Percentiles rank a stretch among this genome's conserved stretches.
These are phyloP conservation scores for Oryzias curvinotus DNA, from an alignment of 2,113 vertebrate species.

Conservation along the genomic window DNA sequence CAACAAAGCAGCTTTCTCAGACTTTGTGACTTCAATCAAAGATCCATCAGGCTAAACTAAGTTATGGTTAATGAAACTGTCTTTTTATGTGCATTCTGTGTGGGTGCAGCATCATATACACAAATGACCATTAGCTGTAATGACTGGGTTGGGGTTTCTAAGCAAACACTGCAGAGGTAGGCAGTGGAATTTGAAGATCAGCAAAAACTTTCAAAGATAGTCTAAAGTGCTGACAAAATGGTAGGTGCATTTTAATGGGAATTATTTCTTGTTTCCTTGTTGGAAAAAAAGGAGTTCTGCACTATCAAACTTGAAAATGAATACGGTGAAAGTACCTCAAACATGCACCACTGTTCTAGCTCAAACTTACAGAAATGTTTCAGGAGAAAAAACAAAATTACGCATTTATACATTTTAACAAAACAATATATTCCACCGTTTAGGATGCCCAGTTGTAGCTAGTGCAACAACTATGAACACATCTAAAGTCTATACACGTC, in stretches of 20 bases:
- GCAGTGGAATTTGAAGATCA: constrained; percentile 6
- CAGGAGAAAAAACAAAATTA: no score
- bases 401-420: no score
- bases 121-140: constrained; percentile 18
- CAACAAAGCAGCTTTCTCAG: background rate
- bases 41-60: background rate
- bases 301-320: background rate
- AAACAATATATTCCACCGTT: no score
- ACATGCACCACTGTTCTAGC: background rate
- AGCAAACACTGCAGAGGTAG: constrained; percentile 19
- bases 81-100: constrained; percentile 21
- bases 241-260: background rate
- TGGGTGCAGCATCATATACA: constrained; percentile 11
- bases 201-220: constrained; percentile 1
- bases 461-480: background rate
- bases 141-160: constrained; percentile 28
- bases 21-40: constrained; percentile 10
- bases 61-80: constrained; percentile 26
- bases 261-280: background rate
- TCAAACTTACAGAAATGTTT: no score
- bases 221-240: background rate
- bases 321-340: background rate
- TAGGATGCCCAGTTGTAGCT: background rate
- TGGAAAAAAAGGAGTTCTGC: background rate
- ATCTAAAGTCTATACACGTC: no score